Evolutionary conservation across 1,140 invertebrate genomes (phyloP).

Genomic region (Palaemon carinicauda): DNA sequence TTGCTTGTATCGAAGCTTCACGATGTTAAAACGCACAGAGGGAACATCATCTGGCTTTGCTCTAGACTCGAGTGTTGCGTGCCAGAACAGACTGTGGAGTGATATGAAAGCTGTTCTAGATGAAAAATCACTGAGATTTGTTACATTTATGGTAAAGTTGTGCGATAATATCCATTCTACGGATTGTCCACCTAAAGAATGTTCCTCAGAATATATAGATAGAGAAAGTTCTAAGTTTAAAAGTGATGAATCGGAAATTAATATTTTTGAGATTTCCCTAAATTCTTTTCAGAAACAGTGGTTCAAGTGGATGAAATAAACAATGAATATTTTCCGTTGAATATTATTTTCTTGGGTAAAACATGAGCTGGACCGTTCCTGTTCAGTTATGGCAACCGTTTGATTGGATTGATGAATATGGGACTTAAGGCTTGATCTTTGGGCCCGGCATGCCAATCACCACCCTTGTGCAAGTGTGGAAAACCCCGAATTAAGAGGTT

Average conservation of each 20-base stretch:
- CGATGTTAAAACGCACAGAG: slow-evolving; percentile 7
- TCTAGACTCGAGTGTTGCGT: background rate
- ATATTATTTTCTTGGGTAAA: too few relatives aligned
- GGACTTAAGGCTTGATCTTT: too few relatives aligned
- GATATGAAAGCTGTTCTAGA: slow-evolving; percentile 2
- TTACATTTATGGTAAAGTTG: background rate
- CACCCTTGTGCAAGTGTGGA: too few relatives aligned
- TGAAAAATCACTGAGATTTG: background rate
- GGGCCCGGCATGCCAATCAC: too few relatives aligned
- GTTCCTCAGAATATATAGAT: background rate
- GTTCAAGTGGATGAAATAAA: slow-evolving; percentile 28
- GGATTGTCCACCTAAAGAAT: background rate
- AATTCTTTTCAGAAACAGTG: slow-evolving; percentile 24
- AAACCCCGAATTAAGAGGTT: too few relatives aligned
- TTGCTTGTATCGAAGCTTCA: background rate
- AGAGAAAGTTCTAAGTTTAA: slow-evolving; percentile 22
- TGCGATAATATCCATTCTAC: background rate
- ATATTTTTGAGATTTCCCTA: background rate
- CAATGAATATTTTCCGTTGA: too few relatives aligned
- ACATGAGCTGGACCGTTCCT: too few relatives aligned
- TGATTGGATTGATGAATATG: too few relatives aligned
- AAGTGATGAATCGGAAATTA: background rate
- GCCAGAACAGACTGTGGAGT: background rate
- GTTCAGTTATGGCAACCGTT: too few relatives aligned
- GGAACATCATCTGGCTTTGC: slow-evolving; percentile 6